Evolutionary conservation across 2,113 vertebrate species (phyloP), one percentile per base, ranked within the genome.

Genomic region (Perca fluviatilis): DNA sequence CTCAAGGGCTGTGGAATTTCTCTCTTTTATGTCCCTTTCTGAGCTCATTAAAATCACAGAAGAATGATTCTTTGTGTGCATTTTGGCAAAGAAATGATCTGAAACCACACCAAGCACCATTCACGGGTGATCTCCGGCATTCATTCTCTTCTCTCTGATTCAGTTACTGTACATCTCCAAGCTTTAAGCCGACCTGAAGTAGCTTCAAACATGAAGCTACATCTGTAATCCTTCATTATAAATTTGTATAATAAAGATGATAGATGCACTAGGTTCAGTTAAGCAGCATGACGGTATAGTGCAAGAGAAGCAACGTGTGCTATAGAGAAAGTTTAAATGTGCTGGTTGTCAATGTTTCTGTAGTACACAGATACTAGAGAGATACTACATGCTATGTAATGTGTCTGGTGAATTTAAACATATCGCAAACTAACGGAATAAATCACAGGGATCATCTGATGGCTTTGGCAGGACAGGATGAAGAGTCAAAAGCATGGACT

Each of bases 291-390:
- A 62, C 40, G 63, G 15, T 33, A 60, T 21, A 43, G 43, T 18
- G 23, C 60, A 74, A 69, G 66, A 27, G 46, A 18, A 77, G 65
- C 63, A 53, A 49, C n/a, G 54, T 62, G 74, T 18, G 23, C 56
- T 60, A 58, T 74, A 36, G 14, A 43, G 47, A 50, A 54, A 30
- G 66, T 62, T 46, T 43, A 56, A 79, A 73, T 73, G 69, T 78
- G 72, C 71, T 77, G 79, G 61, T 74, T 79, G 61, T 73, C 25
- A 49, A 61, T 83, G 72, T 72, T 73, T 68, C 68, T 86, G 16
- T 65, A 49, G 69, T 64, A 27, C 50, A 64, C 51, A 40, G 14
- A 67, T 53, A 60, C 67, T 53, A 62, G 16, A 58, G 11, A 65
- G 56, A 78, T 58, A 69, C n/a, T 43, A 54, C 47, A 66, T 57